phyloP scores from a whole-genome alignment of 2,797 vertebrate genomes.

The Xiphophorus birchmanni region DNA sequence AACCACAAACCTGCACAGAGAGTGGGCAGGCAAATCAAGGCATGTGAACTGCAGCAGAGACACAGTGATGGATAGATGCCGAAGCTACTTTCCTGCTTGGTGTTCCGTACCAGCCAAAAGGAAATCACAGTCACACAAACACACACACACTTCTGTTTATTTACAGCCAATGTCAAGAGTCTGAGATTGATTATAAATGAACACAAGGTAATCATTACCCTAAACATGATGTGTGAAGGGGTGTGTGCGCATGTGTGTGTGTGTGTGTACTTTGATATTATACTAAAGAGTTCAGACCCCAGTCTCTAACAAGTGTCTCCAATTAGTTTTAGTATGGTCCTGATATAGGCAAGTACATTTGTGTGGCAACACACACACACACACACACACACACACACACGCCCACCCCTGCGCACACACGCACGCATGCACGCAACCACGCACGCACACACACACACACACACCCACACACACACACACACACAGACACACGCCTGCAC shows the following conservation, averaged over 20 bases:
- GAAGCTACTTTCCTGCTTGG: constrained; percentile 46
- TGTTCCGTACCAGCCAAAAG: constrained; percentile 39
- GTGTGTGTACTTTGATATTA: constrained; percentile 3
- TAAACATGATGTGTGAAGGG: constrained; percentile 35
- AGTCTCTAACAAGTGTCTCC: constrained; percentile 50
- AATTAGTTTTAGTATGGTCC: constrained; percentile 50
- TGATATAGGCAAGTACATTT: constrained; percentile 30
- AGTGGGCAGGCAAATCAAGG: constrained; percentile 50
- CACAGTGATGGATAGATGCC: constrained; percentile 67
- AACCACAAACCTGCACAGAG: constrained; percentile 24
- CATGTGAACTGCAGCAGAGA: constrained; percentile 32
- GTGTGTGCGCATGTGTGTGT: constrained; percentile 3
- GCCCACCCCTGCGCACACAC: not conserved
- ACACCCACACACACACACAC: not conserved
- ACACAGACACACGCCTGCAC: not conserved
- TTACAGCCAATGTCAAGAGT: constrained; percentile 58
- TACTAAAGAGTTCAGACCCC: constrained; percentile 10
- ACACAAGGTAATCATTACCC: constrained; percentile 64
- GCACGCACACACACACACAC: not conserved
- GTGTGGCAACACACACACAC: not conserved
- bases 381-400: too few relatives aligned
- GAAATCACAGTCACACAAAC: constrained; percentile 37
- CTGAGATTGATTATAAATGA: constrained; percentile 73
- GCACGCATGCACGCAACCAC: not conserved
- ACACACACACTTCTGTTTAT: constrained; percentile 52